Evolutionary conservation across 1,140 invertebrate species (phyloP).

Genomic region (Diorhabda sublineata): DNA sequence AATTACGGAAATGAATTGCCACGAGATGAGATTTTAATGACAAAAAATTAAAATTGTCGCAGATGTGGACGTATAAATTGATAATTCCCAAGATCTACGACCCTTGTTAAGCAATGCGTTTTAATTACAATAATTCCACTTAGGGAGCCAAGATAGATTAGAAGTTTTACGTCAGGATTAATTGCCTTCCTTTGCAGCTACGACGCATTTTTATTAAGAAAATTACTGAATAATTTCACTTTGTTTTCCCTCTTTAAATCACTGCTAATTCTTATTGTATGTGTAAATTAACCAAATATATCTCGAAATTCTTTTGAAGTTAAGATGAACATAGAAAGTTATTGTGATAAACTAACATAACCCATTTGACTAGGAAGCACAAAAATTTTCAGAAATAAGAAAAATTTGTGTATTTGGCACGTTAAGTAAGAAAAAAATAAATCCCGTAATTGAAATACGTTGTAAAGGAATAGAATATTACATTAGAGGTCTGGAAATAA

Average conservation of each 20-base stretch:
- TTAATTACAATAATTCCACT: constrained; percentile 38
- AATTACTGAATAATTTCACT: constrained; percentile 7
- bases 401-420: no score
- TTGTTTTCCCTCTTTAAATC: neutral
- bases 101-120: constrained; percentile 38
- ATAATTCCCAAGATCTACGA: constrained; percentile 42
- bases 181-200: constrained; percentile 8
- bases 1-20: constrained; percentile 41
- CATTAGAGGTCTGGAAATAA: no score
- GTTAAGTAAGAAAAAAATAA: no score
- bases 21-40: constrained; percentile 41
- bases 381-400: no score
- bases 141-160: constrained; percentile 40
- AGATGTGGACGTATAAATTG: constrained; percentile 43
- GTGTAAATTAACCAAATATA: no score
- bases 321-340: no score
- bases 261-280: neutral
- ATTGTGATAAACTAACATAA: no score
- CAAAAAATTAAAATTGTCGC: constrained; percentile 44
- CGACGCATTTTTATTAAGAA: neutral
- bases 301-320: no score
- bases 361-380: no score
- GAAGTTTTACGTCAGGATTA: constrained; percentile 30
- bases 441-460: no score
- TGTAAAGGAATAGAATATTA: no score